Base-by-base conservation (phyloP, 2,797 vertebrate genomes). In the Danio albolineatus region DNA sequence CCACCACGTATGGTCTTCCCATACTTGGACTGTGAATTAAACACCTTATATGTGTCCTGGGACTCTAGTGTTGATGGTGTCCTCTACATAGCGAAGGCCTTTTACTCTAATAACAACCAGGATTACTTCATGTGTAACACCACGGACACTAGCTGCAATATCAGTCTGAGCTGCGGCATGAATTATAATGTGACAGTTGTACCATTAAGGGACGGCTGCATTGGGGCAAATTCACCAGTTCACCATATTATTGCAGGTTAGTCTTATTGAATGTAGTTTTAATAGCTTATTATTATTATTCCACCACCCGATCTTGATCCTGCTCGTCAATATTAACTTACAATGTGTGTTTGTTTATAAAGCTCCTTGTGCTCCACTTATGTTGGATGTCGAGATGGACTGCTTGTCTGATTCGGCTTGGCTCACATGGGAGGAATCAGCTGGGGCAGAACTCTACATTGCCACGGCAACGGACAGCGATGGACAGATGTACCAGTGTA, bases 301-400 rank as follows among this genome's bases (percentile, higher is more conserved):
- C 7, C 36, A 16, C 8, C 4, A 16, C 10, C 7, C 7, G 10
- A 21, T 70, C 19, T 51, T 10, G 10, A 21, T 21, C 43, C 21
- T 21, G 28, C 21, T 14, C 46, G 5, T 41, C 28, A 36, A 57
- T 10, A 21, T 12, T 56, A 2, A 64, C 38, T 10, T 66, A 38
- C n/a, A 6, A 2, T 70, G 10, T 84, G 21, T 60, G n/a, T 80
- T 43, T 76, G 46, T 81, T 12, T 67, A 41, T 28, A 8, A 82
- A 94, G 94, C 84, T 60, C 93, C 93, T n/a, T 95, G 94, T 7
- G 49, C 83, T 4, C 92, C 94, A 17, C 53, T 10, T 9, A 73
- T 94, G 62, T 70, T 81, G 0, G 80, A 83, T 0, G 92, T 94
- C 66, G 91, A 93, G 80, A 89, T 94, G 2, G 92, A 94, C 87